Conservation (phyloP, 2,888 invertebrate genomes). For the Tineola bisselliella region DNA sequence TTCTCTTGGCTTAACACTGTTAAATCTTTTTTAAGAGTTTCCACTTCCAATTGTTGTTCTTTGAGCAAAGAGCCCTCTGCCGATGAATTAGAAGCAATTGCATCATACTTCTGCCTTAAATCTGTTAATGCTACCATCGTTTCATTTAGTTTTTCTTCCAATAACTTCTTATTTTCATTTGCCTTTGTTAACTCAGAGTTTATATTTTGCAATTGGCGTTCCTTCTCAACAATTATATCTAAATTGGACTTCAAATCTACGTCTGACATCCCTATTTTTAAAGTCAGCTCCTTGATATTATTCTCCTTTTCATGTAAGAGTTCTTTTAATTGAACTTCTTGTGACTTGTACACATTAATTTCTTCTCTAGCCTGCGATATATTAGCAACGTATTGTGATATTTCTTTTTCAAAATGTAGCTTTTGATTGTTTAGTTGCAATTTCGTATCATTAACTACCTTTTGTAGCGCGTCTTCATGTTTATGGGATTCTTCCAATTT, state of each 20-base stretch:
- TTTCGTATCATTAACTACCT: constrained; percentile 50
- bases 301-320: constrained; percentile 47
- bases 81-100: constrained; percentile 45
- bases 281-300: constrained; percentile 42
- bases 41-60: constrained; percentile 45
- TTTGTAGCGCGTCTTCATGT: constrained; percentile 59
- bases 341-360: constrained; percentile 33
- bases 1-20: constrained; percentile 42
- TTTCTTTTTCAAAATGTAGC: constrained; percentile 44
- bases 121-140: constrained; percentile 38
- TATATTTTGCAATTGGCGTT: constrained; percentile 49
- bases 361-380: constrained; percentile 34
- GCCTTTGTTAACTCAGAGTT: constrained; percentile 46
- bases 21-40: constrained; percentile 42
- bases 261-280: constrained; percentile 55
- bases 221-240: constrained; percentile 55
- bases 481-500: constrained; percentile 58
- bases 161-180: constrained; percentile 47
- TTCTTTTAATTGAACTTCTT: constrained; percentile 34
- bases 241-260: constrained; percentile 55
- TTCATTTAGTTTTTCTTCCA: constrained; percentile 58
- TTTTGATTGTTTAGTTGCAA: constrained; percentile 53
- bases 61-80: constrained; percentile 51
- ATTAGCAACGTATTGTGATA: constrained; percentile 39
- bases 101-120: constrained; percentile 53